phyloP scores from a whole-genome alignment of 1,140 invertebrate genomes.

The Drosophila malerkotliana region DNA sequence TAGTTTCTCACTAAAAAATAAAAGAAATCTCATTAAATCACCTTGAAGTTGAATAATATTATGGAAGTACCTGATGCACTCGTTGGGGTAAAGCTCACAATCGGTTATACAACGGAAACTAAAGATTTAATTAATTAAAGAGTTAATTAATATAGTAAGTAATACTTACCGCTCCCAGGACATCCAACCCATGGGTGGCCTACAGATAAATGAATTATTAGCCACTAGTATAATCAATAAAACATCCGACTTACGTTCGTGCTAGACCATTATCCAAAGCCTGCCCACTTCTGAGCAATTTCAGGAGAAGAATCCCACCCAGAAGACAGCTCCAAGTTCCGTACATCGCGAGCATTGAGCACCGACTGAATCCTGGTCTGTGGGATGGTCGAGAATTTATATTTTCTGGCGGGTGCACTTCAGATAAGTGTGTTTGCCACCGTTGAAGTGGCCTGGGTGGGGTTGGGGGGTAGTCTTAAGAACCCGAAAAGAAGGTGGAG shows the following conservation, averaged over 20 bases:
- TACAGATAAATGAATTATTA: slow-evolving; percentile 69
- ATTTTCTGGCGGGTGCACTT: slow-evolving; percentile 38
- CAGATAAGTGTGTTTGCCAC: slow-evolving; percentile 54
- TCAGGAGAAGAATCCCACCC: slow-evolving; percentile 40
- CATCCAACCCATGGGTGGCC: slow-evolving; percentile 95
- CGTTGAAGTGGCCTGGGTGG: not conserved
- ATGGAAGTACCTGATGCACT: slow-evolving; percentile 92
- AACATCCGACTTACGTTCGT: slow-evolving; percentile 46
- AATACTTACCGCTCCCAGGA: slow-evolving; percentile 91
- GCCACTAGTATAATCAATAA: not conserved
- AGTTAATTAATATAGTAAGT: not conserved
- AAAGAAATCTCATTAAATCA: not conserved
- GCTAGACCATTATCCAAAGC: slow-evolving; percentile 93
- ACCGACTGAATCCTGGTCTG: slow-evolving; percentile 47
- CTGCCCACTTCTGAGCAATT: slow-evolving; percentile 26
- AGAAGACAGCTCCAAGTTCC: slow-evolving; percentile 13
- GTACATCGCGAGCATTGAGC: slow-evolving; percentile 35
- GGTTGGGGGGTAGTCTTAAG: slow-evolving; percentile 5
- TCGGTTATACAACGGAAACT: slow-evolving; percentile 95
- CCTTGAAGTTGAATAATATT: not conserved
- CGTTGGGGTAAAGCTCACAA: slow-evolving; percentile 95
- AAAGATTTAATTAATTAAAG: not conserved
- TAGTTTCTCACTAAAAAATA: slow-evolving; percentile 89
- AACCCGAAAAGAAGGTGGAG: slow-evolving; percentile 15
- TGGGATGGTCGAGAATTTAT: slow-evolving; percentile 35